Evolutionary conservation across 2,888 invertebrate species (phyloP).

Genomic region (Caenorhabditis japonica): DNA sequence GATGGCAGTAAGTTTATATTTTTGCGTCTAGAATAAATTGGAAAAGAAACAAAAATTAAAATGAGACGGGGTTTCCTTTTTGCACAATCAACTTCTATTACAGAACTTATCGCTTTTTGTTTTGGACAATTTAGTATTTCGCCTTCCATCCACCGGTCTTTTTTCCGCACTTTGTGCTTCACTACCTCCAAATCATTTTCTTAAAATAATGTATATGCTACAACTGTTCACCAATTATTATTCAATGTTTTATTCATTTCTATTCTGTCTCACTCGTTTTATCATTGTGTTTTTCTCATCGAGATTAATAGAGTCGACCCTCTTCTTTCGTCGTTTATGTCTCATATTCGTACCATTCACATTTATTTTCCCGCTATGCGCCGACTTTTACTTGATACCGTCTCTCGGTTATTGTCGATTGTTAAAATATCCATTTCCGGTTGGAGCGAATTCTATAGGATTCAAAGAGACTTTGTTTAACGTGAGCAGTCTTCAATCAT

Average conservation of each 20-base stretch:
- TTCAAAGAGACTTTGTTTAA: constrained; percentile 10
- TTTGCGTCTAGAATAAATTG: too few species aligned
- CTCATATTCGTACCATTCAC: constrained; percentile 9
- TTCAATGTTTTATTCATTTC: constrained; percentile 11
- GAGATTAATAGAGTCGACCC: neutral
- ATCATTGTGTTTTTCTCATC: constrained; percentile 4
- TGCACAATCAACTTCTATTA: neutral
- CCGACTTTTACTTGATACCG: constrained; percentile 26
- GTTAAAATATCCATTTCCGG: constrained; percentile 5
- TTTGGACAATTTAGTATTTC: constrained; percentile 21
- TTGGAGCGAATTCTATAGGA: neutral
- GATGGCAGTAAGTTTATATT: constrained; percentile 9
- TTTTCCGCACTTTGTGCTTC: constrained; percentile 10
- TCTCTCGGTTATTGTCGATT: constrained; percentile 12
- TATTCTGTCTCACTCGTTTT: constrained; percentile 22
- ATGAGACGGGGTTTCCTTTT: neutral
- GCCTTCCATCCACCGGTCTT: constrained; percentile 27
- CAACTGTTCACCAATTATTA: constrained; percentile 12
- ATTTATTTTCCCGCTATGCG: constrained; percentile 5
- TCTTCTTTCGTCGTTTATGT: constrained; percentile 8
- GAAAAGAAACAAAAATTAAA: too few species aligned
- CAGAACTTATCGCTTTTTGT: constrained; percentile 29
- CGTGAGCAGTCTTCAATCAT: neutral
- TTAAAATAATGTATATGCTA: constrained; percentile 15
- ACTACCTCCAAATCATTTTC: constrained; percentile 12